Percentiles rank a stretch among this genome's conserved stretches.
Conservation (phyloP, 2,888 invertebrate genomes). For the Thecocarcelia acutangulata region DNA sequence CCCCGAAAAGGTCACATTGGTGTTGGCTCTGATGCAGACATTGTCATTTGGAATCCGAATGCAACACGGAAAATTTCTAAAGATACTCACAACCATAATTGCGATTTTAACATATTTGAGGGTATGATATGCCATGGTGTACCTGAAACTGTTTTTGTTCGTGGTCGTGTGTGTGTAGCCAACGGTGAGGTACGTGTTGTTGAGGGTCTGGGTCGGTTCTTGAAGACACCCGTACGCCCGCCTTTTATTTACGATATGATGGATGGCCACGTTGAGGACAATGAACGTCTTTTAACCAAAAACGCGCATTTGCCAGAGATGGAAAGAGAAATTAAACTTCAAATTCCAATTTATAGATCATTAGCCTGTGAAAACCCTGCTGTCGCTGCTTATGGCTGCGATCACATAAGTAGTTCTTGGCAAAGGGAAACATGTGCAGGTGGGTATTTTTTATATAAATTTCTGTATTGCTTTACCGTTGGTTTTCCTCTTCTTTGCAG, state of each 20-base stretch:
- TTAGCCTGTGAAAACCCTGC: constrained; percentile 20
- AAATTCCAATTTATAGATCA: constrained; percentile 48
- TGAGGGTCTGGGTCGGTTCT: constrained; percentile 93
- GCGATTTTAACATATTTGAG: constrained; percentile 99
- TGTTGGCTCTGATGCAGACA: constrained; percentile 96
- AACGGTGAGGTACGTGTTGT: constrained; percentile 92
- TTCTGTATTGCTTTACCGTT: neutral
- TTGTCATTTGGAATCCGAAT: constrained; percentile 97
- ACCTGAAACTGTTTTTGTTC: constrained; percentile 95
- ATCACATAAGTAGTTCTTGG: constrained; percentile 5
- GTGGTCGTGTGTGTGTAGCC: constrained; percentile 95
- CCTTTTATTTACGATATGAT: constrained; percentile 87
- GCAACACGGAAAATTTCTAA: constrained; percentile 94
- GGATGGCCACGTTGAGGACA: constrained; percentile 71
- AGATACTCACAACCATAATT: constrained; percentile 94
- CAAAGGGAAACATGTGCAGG: neutral
- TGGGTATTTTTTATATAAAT: neutral
- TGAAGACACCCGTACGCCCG: constrained; percentile 89
- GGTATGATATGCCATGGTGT: constrained; percentile 96
- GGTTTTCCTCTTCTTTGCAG: constrained; percentile 81
- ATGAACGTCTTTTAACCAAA: constrained; percentile 33
- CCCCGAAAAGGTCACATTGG: constrained; percentile 97
- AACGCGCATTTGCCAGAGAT: constrained; percentile 52
- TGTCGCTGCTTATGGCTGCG: constrained; percentile 37
- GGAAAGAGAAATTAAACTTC: constrained; percentile 70